Conservation (phyloP, 2,113 vertebrate species). For the Damaliscus lunatus region DNA sequence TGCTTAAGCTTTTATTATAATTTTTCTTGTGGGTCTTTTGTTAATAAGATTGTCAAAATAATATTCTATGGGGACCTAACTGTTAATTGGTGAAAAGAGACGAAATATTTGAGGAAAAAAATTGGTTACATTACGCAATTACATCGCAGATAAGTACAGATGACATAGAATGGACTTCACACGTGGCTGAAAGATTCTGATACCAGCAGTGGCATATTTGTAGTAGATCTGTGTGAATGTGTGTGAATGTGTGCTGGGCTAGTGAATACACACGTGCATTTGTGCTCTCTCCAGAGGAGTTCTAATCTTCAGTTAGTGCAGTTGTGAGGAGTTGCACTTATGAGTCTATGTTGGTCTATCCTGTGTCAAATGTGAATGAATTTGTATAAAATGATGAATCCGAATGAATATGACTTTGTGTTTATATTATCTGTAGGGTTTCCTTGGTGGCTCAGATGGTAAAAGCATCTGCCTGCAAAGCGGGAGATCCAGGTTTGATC, state of each 20-base stretch:
- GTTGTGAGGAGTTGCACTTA: background rate
- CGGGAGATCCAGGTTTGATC: background rate
- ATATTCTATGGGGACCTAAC: conserved; percentile 63
- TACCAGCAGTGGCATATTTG: too few species aligned
- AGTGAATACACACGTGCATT: fast-evolving
- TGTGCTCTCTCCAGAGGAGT: background rate
- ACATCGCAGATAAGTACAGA: background rate
- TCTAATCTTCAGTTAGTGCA: background rate
- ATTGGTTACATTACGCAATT: background rate
- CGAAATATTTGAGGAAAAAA: conserved; percentile 20
- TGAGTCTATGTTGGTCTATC: background rate
- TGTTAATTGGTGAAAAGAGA: conserved; percentile 45
- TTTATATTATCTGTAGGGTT: background rate
- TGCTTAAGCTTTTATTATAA: conserved; percentile 68
- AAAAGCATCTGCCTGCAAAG: background rate
- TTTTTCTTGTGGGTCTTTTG: conserved; percentile 53
- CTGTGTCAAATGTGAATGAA: background rate
- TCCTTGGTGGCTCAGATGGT: background rate
- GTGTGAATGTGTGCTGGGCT: background rate
- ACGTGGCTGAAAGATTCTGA: background rate
- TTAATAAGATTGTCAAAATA: conserved; percentile 69
- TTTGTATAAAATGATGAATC: background rate
- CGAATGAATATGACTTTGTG: background rate
- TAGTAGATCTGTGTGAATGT: background rate
- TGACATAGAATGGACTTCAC: background rate